Evolutionary conservation across 1,140 invertebrate species (phyloP).

Genomic region (Temnothorax curvispinosus): DNA sequence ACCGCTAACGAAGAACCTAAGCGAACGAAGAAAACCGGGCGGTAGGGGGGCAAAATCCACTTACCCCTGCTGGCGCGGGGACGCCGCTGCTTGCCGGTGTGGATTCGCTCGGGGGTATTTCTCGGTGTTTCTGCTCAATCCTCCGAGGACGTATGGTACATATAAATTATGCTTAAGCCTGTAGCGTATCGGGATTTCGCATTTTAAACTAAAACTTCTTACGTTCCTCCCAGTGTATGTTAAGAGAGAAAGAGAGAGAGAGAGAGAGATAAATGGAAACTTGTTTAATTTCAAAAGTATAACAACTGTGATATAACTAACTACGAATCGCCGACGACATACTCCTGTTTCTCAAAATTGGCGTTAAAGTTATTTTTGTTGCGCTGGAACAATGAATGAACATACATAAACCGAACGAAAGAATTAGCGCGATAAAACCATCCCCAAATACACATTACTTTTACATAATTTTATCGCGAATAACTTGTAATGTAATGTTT

Average conservation of each 20-base stretch:
- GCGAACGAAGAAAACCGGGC: slow-evolving; percentile 68
- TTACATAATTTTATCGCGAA: not conserved
- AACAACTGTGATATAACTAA: not conserved
- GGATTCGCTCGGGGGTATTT: slow-evolving; percentile 45
- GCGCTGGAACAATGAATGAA: not conserved
- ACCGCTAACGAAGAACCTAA: slow-evolving; percentile 74
- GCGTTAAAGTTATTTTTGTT: not conserved
- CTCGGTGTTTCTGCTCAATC: slow-evolving; percentile 33
- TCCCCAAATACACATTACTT: not conserved
- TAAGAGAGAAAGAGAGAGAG: not conserved
- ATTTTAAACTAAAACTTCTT: slow-evolving; percentile 46
- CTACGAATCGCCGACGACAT: not conserved
- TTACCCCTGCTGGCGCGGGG: slow-evolving; percentile 58
- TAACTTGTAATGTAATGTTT: not conserved
- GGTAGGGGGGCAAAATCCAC: slow-evolving; percentile 56
- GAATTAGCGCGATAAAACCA: not conserved
- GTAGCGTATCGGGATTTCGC: slow-evolving; percentile 24
- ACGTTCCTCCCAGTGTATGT: not conserved
- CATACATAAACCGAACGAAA: not conserved
- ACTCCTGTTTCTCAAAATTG: not conserved
- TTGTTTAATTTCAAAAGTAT: not conserved
- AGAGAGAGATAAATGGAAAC: not conserved
- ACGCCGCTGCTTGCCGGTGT: slow-evolving; percentile 22
- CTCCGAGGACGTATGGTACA: slow-evolving; percentile 31
- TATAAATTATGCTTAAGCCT: not conserved